Base-by-base conservation (phyloP, 2,888 invertebrate species). In the Trimorus sp. region DNA sequence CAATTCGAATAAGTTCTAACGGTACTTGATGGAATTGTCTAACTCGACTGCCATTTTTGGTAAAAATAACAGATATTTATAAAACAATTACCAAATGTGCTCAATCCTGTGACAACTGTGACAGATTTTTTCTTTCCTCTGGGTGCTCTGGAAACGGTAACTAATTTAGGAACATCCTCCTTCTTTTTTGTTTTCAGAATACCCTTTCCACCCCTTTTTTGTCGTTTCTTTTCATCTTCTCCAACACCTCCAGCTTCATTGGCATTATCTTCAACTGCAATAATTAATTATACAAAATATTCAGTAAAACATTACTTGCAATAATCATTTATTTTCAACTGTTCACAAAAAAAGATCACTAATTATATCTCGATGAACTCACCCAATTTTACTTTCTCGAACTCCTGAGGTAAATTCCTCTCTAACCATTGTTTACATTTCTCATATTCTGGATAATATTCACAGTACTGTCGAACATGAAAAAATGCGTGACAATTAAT, bases 111-210 rank as follows among this genome's bases (percentile, higher is more conserved):
- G 0, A 99, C 97, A 12, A 99, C 98, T 3, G 99, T 99, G 1
- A 99, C 98, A 53, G 97, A 98, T 94, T 99, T 99, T 95, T 99
- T 99, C 91, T 99, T 99, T 82, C 99, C 99, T 86, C 99, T 94
- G 16, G 98, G 98, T 83, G 98, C 97, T 89, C 97, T 94, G 0
- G 97, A 97, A 3, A 98, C 94, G 89, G 95, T 95, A 56, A 98
- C 95, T 91, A 96, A 94, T 90, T 97, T 97, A 11, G 97, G 97
- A 11, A 95, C 96, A 92, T 97, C 97, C 86, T 97, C 97, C 90
- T 97, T 98, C 93, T 98, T 98, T 92, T 98, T 98, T 9, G 98
- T 95, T 92, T 98, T 98, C 75, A 98, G 94, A 93, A 98, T 95
- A 49, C 98, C 99, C 91, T 98, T 98, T 8, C 99, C 99, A 48